A percentile compares a stretch with the other conserved stretches of the same genome.
Conservation (phyloP, 1,140 invertebrate species). For the Caerostris darwini region DNA sequence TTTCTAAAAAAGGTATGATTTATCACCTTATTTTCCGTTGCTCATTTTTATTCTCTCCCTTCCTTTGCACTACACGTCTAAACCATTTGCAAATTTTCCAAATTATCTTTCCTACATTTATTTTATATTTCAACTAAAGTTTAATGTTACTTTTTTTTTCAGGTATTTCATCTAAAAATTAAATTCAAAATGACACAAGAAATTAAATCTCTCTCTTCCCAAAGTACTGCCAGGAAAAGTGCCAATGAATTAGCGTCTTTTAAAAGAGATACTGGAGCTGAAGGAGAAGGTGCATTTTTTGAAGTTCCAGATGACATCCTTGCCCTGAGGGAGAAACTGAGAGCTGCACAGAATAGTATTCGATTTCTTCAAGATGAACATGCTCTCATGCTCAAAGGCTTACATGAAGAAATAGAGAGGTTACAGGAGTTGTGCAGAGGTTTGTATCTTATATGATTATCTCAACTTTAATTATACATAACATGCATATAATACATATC, state of each 20-base stretch:
- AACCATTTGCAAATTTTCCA: no score
- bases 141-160: neutral
- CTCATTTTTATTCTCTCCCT: no score
- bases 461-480: no score
- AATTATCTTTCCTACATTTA: no score
- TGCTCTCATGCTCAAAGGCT: constrained; percentile 49
- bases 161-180: neutral
- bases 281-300: neutral
- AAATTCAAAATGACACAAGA: constrained; percentile 48
- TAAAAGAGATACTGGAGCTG: neutral
- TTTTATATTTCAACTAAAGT: no score
- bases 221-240: neutral
- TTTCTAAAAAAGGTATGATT: no score
- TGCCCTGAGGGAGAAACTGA: constrained; percentile 53
- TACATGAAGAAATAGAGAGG: constrained; percentile 69
- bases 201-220: neutral
- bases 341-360: constrained; percentile 67
- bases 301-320: constrained; percentile 6
- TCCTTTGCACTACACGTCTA: no score
- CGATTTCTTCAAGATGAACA: constrained; percentile 71
- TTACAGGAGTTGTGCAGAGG: constrained; percentile 65
- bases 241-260: neutral
- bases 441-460: neutral
- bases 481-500: no score
- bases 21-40: no score